These are phyloP conservation scores for Coptotermes formosanus DNA, from an alignment of 1,140 invertebrate species.

Conservation along the genomic window DNA sequence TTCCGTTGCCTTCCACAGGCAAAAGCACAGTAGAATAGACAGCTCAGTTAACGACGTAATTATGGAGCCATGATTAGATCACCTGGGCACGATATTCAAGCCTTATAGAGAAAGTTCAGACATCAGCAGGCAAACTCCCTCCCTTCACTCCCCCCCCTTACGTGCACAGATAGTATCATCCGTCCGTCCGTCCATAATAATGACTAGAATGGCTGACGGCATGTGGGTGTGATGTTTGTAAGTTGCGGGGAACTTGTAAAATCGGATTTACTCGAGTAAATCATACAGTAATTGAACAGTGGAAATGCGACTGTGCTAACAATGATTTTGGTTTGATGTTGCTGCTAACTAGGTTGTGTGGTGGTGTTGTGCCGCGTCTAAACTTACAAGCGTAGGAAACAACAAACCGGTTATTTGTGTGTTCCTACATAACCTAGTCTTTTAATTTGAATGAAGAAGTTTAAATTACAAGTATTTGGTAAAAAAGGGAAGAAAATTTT, in stretches of 20 bases:
- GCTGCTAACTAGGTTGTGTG: constrained; percentile 16
- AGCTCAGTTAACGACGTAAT: constrained; percentile 25
- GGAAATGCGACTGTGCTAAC: constrained; percentile 38
- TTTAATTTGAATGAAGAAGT: no score
- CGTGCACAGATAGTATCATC: neutral
- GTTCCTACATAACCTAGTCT: no score
- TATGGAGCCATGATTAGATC: constrained; percentile 20
- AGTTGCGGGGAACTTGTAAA: neutral
- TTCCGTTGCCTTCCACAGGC: neutral
- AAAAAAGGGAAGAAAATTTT: no score
- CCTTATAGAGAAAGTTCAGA: constrained; percentile 6
- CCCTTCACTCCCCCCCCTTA: neutral
- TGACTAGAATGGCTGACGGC: neutral
- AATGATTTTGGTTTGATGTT: constrained; percentile 27
- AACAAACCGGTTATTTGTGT: no score
- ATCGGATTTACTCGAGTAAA: neutral
- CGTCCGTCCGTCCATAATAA: constrained; percentile 9
- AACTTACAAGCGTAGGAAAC: no score
- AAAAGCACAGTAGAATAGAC: constrained; percentile 13
- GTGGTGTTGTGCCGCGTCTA: no score
- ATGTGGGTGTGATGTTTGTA: constrained; percentile 1
- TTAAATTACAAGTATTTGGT: no score
- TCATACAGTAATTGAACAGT: constrained; percentile 18
- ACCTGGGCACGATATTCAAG: constrained; percentile 16
- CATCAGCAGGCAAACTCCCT: neutral